These are phyloP conservation scores for Ennomos erosarius DNA, from an alignment of 2,888 invertebrate species.

Conservation along the genomic window DNA sequence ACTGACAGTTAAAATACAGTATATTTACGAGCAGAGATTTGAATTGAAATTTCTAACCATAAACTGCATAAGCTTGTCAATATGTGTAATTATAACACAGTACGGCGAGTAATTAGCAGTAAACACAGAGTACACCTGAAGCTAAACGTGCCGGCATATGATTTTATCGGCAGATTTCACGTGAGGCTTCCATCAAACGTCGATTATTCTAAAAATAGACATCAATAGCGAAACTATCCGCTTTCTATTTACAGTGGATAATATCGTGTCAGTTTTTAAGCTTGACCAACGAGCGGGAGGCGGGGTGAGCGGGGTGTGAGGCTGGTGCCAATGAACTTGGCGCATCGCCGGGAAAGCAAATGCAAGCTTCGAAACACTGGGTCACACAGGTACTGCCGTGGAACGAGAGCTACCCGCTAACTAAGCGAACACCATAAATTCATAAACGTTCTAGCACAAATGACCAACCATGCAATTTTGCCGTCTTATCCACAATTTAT, in stretches of 20 bases:
- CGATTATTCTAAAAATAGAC: conserved; percentile 62
- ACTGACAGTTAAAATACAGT: conserved; percentile 7
- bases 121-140: conserved; percentile 11
- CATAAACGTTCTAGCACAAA: conserved; percentile 48
- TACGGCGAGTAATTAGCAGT: conserved; percentile 24
- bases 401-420: conserved; percentile 59
- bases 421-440: conserved; percentile 55
- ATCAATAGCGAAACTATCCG: conserved; percentile 64
- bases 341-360: conserved; percentile 74
- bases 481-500: conserved; percentile 56
- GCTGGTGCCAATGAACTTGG: conserved; percentile 78
- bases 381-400: conserved; percentile 70
- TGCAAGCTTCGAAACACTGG: conserved; percentile 69
- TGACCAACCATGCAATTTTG: conserved; percentile 55
- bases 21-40: background rate
- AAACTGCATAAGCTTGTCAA: conserved; percentile 12
- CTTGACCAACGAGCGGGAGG: conserved; percentile 43
- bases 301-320: conserved; percentile 39
- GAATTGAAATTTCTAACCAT: conserved; percentile 16
- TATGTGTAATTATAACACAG: conserved; percentile 14
- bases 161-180: conserved; percentile 33
- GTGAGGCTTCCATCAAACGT: conserved; percentile 32
- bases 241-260: conserved; percentile 76
- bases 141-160: conserved; percentile 18
- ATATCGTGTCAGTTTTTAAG: conserved; percentile 73